phyloP scores from a whole-genome alignment of 2,888 invertebrate species.

The Pharmacophagus antenor region DNA sequence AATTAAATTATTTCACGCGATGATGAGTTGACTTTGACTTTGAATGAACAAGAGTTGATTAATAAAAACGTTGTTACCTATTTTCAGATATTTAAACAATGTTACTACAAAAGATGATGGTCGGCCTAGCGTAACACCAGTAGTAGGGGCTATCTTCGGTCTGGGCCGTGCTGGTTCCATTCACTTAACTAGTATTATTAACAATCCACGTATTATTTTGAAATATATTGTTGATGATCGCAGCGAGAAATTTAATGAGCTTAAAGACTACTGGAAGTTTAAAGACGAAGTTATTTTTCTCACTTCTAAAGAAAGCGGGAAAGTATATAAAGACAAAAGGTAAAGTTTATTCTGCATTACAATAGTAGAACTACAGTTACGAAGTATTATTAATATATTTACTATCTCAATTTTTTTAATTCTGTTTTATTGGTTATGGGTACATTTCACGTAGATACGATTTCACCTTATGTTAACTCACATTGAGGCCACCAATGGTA shows the following conservation, averaged over 20 bases:
- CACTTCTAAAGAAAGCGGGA: slow-evolving; percentile 66
- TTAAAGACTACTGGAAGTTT: slow-evolving; percentile 76
- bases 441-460: no score
- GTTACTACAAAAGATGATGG: slow-evolving; percentile 48
- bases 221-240: slow-evolving; percentile 81
- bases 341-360: slow-evolving; percentile 47
- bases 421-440: no score
- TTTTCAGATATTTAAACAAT: slow-evolving; percentile 64
- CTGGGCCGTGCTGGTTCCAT: slow-evolving; percentile 83
- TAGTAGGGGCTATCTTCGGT: slow-evolving; percentile 80
- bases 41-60: background rate
- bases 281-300: slow-evolving; percentile 66
- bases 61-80: background rate
- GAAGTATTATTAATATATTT: no score
- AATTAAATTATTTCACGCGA: no score
- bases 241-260: slow-evolving; percentile 58
- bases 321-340: slow-evolving; percentile 78
- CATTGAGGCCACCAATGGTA: no score
- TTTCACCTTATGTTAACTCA: no score
- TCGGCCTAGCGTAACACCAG: slow-evolving; percentile 42
- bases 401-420: no score
- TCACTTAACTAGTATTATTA: slow-evolving; percentile 73
- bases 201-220: slow-evolving; percentile 70
- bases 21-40: no score
- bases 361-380: no score